Evolutionary conservation across 1,140 invertebrate genomes (phyloP).

Genomic region (Drosophila ohnishii): DNA sequence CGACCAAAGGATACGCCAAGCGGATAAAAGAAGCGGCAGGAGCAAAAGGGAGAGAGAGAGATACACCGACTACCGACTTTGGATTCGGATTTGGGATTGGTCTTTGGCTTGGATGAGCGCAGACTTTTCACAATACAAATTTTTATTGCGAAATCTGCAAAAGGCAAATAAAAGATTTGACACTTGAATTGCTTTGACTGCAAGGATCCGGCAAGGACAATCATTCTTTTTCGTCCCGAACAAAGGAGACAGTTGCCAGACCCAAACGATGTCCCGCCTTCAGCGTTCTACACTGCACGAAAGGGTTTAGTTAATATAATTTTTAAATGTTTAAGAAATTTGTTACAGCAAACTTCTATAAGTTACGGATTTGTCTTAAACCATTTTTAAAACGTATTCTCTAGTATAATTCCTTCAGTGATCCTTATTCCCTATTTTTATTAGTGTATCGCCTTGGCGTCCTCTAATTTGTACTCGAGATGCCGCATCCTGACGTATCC

Average conservation of each 20-base stretch:
- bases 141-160: constrained; percentile 82
- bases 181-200: constrained; percentile 77
- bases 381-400: too few relatives aligned
- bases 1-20: constrained; percentile 50
- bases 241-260: constrained; percentile 36
- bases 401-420: too few relatives aligned
- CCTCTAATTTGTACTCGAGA: constrained; percentile 60
- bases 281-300: neutral
- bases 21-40: constrained; percentile 23
- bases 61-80: constrained; percentile 16
- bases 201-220: constrained; percentile 38
- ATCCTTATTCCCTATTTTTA: neutral
- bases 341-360: too few relatives aligned
- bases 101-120: constrained; percentile 46
- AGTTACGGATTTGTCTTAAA: too few relatives aligned
- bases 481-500: constrained; percentile 29
- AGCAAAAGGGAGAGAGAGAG: neutral
- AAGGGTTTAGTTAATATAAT: neutral
- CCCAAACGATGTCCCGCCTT: constrained; percentile 14
- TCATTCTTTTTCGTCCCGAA: constrained; percentile 19
- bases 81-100: constrained; percentile 37
- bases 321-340: neutral
- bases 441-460: constrained; percentile 9
- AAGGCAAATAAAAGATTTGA: constrained; percentile 82
- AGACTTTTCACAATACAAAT: constrained; percentile 71